Evolutionary conservation across 2,797 vertebrate genomes (phyloP).

Genomic region (Xyrichtys novacula): DNA sequence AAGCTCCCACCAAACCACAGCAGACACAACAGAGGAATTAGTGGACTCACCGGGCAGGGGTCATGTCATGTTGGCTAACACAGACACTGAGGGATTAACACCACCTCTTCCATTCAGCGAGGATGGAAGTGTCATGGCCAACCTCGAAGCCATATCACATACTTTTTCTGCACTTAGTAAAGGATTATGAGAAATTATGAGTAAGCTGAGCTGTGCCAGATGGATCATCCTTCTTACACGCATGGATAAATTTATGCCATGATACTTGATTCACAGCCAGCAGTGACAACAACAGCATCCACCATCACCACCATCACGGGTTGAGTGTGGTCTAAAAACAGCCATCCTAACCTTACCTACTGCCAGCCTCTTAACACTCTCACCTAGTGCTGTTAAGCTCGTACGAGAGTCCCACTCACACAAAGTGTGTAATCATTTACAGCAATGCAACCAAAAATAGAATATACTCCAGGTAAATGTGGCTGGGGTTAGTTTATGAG

Average conservation of each 20-base stretch:
- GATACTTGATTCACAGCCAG: conserved; percentile 31
- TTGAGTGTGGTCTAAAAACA: conserved; percentile 21
- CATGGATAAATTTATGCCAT: conserved; percentile 34
- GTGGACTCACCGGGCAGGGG: background rate
- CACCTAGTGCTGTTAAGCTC: conserved; percentile 8
- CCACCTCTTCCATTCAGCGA: background rate
- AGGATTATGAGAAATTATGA: conserved; percentile 66
- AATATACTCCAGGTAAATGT: background rate
- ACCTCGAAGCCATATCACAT: conserved; percentile 43
- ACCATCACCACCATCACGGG: background rate
- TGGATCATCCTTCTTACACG: conserved; percentile 48
- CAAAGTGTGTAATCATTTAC: background rate
- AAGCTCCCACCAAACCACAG: background rate
- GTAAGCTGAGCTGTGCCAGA: conserved; percentile 54
- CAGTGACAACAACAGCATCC: conserved; percentile 3
- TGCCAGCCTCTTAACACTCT: conserved; percentile 13
- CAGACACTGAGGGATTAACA: conserved; percentile 48
- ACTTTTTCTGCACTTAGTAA: conserved; percentile 55
- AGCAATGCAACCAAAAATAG: conserved; percentile 14
- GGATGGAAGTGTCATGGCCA: conserved; percentile 4
- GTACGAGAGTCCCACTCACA: conserved; percentile 8
- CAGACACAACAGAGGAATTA: conserved; percentile 39
- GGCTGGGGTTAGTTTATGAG: background rate
- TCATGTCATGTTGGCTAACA: conserved; percentile 10
- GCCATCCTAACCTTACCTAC: background rate